Base-by-base conservation (phyloP, 2,888 invertebrate genomes). In the Sarcophaga rosellei region DNA sequence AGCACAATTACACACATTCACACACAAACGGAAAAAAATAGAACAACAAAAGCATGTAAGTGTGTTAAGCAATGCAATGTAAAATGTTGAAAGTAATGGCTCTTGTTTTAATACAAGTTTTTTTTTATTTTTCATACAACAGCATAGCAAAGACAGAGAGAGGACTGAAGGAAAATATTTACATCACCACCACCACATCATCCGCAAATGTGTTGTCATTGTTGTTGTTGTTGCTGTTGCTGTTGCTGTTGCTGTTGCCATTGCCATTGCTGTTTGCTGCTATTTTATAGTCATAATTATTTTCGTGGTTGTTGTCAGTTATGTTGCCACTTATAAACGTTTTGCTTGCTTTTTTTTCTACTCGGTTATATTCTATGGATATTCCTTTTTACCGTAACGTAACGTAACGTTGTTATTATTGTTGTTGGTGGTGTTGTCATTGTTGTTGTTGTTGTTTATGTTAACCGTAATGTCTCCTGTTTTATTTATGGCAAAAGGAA, bases 251-350 rank as follows among this genome's bases (percentile, higher is more conserved):
- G 35, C 1, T 35, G 35, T 35, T 35, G 35, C 35, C 35, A 35
- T 35, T 35, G 35, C 35, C 35, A 6, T 35, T 59, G 35, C 25
- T 6, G 25, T 45, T 35, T 59, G 35, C 21, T n/a, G 11, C 45
- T 45, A 25, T 47, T 74, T 74, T 68, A 77, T 59, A 72, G 70
- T 76, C 68, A 86, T 81, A 86, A 84, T 86, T 86, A 86, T 84
- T 84, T 84, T 86, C 83, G 86, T 77, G 84, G 86, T 70, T 73
- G 84, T 84, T 86, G 86, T 86, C 86, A 83, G 86, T 86, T 83
- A 73, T 80, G 86, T 65, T 83, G 83, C 69, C 86, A 84, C 65
- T 81, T 86, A 77, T 53, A 83, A 73, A 82, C 68, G 75, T 82
- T 35, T 35, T 35, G 35, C 35, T 35, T 35, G 35, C 8, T 10